Percentiles rank a stretch among this genome's conserved stretches.
Evolutionary conservation across 2,113 vertebrate species (phyloP).

Genomic region (Nycticebus coucang): DNA sequence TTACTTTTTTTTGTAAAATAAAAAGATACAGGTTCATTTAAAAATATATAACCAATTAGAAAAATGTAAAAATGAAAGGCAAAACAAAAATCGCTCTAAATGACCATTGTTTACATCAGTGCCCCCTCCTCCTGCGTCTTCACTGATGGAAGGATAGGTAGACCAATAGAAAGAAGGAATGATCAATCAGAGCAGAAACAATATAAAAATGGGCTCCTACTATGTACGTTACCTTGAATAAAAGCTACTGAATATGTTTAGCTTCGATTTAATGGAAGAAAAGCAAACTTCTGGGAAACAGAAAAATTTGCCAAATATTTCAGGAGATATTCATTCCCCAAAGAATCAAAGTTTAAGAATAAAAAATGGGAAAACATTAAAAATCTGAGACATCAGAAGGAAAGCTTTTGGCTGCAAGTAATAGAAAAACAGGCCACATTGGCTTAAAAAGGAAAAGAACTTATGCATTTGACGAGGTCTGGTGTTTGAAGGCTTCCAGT

Average conservation of each 20-base stretch:
- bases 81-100: not conserved
- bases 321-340: not conserved
- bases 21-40: not conserved
- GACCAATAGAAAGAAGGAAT: not conserved
- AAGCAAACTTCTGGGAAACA: not conserved
- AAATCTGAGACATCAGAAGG: not conserved
- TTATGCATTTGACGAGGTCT: not conserved
- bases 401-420: not conserved
- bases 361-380: not conserved
- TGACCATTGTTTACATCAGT: not conserved
- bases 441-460: not conserved
- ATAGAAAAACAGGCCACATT: not conserved
- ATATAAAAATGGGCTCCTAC: not conserved
- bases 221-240: not conserved
- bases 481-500: not conserved
- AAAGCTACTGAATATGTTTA: not conserved
- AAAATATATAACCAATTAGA: not conserved
- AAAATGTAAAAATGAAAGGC: not conserved
- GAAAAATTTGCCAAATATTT: not conserved
- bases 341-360: constrained; percentile 9
- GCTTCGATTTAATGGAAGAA: not conserved
- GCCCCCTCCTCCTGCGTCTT: rapidly evolving
- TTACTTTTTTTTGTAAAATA: not conserved
- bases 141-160: rapidly evolving
- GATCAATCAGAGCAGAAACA: not conserved